Conservation (phyloP, 2,113 vertebrate species). For the Zingel zingel region DNA sequence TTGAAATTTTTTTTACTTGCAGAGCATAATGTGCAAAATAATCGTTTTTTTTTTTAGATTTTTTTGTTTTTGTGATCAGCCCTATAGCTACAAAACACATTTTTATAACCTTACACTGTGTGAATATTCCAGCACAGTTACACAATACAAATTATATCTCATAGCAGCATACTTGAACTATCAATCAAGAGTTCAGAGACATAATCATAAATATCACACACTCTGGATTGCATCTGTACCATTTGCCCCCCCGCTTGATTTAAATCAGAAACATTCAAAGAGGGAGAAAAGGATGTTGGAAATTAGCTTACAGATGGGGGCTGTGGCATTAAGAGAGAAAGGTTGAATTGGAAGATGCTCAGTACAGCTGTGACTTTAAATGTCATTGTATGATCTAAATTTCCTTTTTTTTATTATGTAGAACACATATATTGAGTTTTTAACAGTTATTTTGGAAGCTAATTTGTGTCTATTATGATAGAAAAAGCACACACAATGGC, state of each 20-base stretch:
- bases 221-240: background rate
- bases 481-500: background rate
- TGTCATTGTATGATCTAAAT: background rate
- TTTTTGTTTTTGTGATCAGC: too few species aligned
- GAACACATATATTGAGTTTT: background rate
- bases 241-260: background rate
- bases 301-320: background rate
- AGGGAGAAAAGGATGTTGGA: background rate
- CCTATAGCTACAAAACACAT: background rate
- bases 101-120: background rate
- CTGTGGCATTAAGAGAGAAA: background rate
- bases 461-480: too few species aligned
- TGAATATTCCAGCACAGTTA: background rate
- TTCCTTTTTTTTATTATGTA: background rate
- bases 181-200: background rate
- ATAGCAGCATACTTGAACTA: background rate
- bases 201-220: background rate
- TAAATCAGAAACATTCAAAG: background rate
- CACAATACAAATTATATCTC: background rate
- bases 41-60: too few species aligned
- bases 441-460: background rate
- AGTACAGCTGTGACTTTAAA: background rate
- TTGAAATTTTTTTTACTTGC: too few species aligned
- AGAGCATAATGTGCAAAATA: too few species aligned
- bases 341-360: background rate